Percentiles rank a stretch among this genome's conserved stretches.
Conservation (phyloP, 92 coral and sea anemone genomes). For the Phymanthus crucifer region DNA sequence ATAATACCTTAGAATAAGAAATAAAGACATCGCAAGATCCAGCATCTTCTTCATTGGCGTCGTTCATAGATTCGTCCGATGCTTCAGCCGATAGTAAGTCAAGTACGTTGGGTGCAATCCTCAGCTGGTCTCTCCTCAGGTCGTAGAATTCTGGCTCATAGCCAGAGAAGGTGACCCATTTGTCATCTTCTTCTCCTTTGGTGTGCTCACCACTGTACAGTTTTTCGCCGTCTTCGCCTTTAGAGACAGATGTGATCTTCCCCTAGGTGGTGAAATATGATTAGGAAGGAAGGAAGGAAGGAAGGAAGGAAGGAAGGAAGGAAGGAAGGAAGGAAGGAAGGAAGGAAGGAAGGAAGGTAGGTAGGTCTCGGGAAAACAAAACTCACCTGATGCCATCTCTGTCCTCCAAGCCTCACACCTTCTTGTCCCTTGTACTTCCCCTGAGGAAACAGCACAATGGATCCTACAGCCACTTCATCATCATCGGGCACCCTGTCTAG, state of each 20-base stretch:
- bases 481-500: conserved; percentile 85
- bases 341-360: not conserved
- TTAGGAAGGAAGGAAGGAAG: not conserved
- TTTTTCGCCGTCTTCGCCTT: conserved; percentile 60
- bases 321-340: not conserved
- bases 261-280: conserved; percentile 46
- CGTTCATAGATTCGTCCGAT: conserved; percentile 8
- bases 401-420: conserved; percentile 87
- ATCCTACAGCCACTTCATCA: conserved; percentile 84
- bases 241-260: conserved; percentile 65
- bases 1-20: conserved; percentile 76
- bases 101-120: conserved; percentile 89
- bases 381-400: conserved; percentile 81
- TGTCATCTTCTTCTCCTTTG: conserved; percentile 76
- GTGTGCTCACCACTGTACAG: conserved; percentile 86
- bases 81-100: conserved; percentile 79
- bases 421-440: conserved; percentile 75
- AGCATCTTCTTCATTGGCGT: conserved; percentile 23
- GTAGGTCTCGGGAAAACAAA: not conserved
- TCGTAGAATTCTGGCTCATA: conserved; percentile 53
- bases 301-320: not conserved
- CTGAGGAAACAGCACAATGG: conserved; percentile 90
- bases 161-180: conserved; percentile 84
- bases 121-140: conserved; percentile 58
- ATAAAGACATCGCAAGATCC: conserved; percentile 81